Evolutionary conservation across 2,113 vertebrate genomes (phyloP).

Genomic region (Rhinichthys klamathensis): DNA sequence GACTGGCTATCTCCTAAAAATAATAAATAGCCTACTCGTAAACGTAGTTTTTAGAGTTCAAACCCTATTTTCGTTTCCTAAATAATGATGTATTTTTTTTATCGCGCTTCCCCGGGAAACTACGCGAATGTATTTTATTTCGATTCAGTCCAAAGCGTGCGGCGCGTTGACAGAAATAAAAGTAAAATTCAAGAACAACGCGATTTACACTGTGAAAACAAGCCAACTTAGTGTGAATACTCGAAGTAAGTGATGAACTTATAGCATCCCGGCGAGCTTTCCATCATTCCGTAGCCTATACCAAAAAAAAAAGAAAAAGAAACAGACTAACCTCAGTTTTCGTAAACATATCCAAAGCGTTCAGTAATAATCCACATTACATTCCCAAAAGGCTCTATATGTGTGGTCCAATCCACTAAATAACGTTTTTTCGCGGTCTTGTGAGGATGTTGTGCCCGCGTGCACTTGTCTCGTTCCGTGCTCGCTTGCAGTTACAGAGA

Average conservation of each 20-base stretch:
- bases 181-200: background rate
- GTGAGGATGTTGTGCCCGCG: slow-evolving; percentile 46
- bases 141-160: background rate
- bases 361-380: slow-evolving; percentile 68
- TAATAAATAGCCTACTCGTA: background rate
- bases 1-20: background rate
- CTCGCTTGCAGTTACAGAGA: slow-evolving; percentile 65
- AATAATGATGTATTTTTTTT: background rate
- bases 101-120: background rate
- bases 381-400: slow-evolving; percentile 58
- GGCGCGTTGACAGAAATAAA: background rate
- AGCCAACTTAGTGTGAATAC: background rate
- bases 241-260: slow-evolving; percentile 30
- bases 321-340: slow-evolving; percentile 73
- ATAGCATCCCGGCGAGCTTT: background rate
- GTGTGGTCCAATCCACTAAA: slow-evolving; percentile 61
- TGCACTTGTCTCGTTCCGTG: slow-evolving; percentile 61
- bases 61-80: background rate
- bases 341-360: slow-evolving; percentile 61
- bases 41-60: background rate
- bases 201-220: slow-evolving; percentile 1
- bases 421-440: slow-evolving; percentile 28
- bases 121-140: background rate
- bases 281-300: background rate
- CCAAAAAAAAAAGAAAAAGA: background rate